Conservation (phyloP, 2,797 vertebrate species). For the Microcaecilia unicolor region DNA sequence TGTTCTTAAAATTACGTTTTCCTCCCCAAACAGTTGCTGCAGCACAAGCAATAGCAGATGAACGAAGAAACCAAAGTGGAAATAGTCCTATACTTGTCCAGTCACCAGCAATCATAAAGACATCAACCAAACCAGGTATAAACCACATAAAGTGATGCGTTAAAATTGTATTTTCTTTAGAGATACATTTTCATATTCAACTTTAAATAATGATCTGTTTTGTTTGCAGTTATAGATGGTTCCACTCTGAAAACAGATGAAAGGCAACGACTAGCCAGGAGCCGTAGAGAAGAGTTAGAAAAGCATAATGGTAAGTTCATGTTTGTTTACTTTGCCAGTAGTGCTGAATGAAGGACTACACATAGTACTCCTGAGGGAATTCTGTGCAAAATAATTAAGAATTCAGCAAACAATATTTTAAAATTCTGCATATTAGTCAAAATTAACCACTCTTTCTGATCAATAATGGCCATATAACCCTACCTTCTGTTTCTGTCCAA, state of each 20-base stretch:
- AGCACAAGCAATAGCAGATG: constrained; percentile 81
- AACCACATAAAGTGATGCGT: constrained; percentile 10
- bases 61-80: constrained; percentile 70
- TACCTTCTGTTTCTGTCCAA: too few relatives aligned
- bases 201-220: not conserved
- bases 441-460: too few relatives aligned
- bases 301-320: constrained; percentile 72
- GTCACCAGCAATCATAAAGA: constrained; percentile 47
- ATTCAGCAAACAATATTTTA: too few relatives aligned
- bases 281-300: constrained; percentile 81
- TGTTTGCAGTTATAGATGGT: constrained; percentile 74
- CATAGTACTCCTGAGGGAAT: too few relatives aligned
- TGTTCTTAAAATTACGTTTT: too few relatives aligned
- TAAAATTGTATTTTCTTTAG: not conserved
- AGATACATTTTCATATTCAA: not conserved
- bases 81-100: constrained; percentile 44
- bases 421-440: too few relatives aligned
- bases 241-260: constrained; percentile 80
- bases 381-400: too few relatives aligned
- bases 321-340: constrained; percentile 52
- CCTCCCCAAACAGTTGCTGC: constrained; percentile 66
- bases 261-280: constrained; percentile 80
- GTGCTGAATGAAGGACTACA: too few relatives aligned
- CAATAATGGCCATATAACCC: too few relatives aligned
- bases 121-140: constrained; percentile 75